Evolutionary conservation across 1,140 invertebrate species (phyloP), one percentile per base, ranked within the genome.

Genomic region (Kradibia gibbosae): DNA sequence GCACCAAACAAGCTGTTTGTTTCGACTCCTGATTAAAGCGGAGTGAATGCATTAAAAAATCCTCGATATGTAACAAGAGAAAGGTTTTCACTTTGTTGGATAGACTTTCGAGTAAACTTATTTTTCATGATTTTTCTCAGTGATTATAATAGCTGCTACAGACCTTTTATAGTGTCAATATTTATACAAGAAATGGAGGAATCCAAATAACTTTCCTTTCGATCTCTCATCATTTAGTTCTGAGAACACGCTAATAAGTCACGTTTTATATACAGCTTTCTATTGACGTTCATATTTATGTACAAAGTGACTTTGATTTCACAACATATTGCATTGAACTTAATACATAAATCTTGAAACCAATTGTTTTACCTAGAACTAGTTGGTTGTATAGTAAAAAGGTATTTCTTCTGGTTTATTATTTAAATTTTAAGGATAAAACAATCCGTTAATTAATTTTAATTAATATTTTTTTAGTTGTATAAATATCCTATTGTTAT

Each of bases 71-170:
- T 75, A 48, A 53, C 60, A 31, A 57, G 67, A 71, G 67, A 79
- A 79, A 71, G 77, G 77, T 79, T 79, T 71, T 79, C 50, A 53
- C 50, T 62, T 48, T 77, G 36, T 57, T 36, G 15, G 36, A 11
- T 25, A 20, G 45, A 81, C 79, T 75, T 81, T 81, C 72, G 48
- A 75, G 45, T 81, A 62, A 34, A 81, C 70, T 72, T 75, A 81
- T 81, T 60, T 81, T 81, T 81, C 60, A 81, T 75, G 72, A 55
- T 55, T 50, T 28, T 73, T 2, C 48, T 53, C 45, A 4, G 70
- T n/a, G 34, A 73, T 53, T 50, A 73, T 55, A 15, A 53, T 55
- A 7, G 13, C 28, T 42, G 31, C 42, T 22, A 28, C 42, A 72
- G 39, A 28, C 11, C 2, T 2, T 72, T 48, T 72, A 72, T 45